Conservation (phyloP, 2,113 vertebrate genomes). For the Monopterus albus region DNA sequence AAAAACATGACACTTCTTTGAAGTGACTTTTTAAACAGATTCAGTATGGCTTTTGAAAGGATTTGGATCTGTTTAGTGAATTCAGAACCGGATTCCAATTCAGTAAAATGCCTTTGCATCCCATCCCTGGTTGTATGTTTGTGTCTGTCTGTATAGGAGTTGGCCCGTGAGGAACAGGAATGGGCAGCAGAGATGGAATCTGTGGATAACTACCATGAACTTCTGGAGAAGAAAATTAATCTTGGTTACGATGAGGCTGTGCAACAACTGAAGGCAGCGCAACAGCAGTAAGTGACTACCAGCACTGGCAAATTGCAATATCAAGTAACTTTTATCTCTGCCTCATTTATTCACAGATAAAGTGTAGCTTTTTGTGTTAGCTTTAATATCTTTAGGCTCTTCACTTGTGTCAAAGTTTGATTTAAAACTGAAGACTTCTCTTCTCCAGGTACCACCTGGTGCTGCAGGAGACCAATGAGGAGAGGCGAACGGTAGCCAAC, state of each 20-base stretch:
- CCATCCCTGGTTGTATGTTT: not conserved
- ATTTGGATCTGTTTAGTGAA: no score
- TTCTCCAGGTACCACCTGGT: conserved; percentile 81
- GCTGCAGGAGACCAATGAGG: conserved; percentile 82
- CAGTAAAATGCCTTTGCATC: no score
- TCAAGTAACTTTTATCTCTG: no score
- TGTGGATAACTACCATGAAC: conserved; percentile 75
- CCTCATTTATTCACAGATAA: not conserved
- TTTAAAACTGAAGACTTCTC: not conserved
- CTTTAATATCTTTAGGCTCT: not conserved
- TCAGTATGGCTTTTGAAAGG: no score
- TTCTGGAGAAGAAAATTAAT: conserved; percentile 79
- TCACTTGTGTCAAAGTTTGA: not conserved
- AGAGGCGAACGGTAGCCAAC: conserved; percentile 76
- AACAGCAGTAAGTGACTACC: conserved; percentile 77
- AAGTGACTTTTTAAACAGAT: no score
- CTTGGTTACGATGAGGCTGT: conserved; percentile 76
- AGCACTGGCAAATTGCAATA: no score
- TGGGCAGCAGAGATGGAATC: conserved; percentile 80
- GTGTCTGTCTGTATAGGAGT: conserved; percentile 68
- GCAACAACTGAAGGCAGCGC: conserved; percentile 77
- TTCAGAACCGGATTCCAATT: no score
- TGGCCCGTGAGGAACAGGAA: conserved; percentile 75
- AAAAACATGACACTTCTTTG: no score
- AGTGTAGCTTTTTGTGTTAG: not conserved